Evolutionary conservation across 2,888 invertebrate genomes (phyloP).

Genomic region (Catocala sponsa): DNA sequence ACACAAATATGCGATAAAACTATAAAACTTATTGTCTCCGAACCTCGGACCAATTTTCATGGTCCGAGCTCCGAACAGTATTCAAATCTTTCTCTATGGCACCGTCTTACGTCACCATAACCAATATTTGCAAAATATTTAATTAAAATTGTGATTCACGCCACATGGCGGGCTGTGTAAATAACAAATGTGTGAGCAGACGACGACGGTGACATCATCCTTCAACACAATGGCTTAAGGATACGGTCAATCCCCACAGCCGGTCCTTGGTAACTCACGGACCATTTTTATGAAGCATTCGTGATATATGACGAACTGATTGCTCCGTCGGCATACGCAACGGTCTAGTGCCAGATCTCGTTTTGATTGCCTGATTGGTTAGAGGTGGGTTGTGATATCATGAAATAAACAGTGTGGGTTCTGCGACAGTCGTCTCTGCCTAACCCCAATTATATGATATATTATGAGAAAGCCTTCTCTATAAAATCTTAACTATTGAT

Average conservation of each 20-base stretch:
- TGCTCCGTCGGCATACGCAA: no score
- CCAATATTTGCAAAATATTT: slow-evolving; percentile 49
- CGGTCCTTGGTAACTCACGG: slow-evolving; percentile 27
- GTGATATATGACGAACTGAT: no score
- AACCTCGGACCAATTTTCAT: no score
- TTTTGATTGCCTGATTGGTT: no score
- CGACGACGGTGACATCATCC: slow-evolving; percentile 58
- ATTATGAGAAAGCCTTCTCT: no score
- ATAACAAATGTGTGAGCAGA: slow-evolving; percentile 46
- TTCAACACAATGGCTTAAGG: slow-evolving; percentile 49
- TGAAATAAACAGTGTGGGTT: no score
- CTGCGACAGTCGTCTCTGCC: no score
- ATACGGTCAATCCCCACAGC: slow-evolving; percentile 52
- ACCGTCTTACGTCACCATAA: slow-evolving; percentile 11
- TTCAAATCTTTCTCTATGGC: slow-evolving; percentile 28
- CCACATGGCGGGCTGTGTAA: slow-evolving; percentile 52
- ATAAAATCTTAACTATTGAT: no score
- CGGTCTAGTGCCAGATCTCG: no score
- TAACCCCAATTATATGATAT: no score
- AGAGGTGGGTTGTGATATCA: no score
- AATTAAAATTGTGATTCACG: slow-evolving; percentile 43
- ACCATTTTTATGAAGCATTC: slow-evolving; percentile 10
- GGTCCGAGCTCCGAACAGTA: slow-evolving; percentile 37
- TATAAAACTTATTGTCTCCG: slow-evolving; percentile 52
- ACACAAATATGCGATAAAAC: slow-evolving; percentile 62